Base-by-base conservation (phyloP, 2,888 invertebrate genomes). In the Neoitamus cyanurus region DNA sequence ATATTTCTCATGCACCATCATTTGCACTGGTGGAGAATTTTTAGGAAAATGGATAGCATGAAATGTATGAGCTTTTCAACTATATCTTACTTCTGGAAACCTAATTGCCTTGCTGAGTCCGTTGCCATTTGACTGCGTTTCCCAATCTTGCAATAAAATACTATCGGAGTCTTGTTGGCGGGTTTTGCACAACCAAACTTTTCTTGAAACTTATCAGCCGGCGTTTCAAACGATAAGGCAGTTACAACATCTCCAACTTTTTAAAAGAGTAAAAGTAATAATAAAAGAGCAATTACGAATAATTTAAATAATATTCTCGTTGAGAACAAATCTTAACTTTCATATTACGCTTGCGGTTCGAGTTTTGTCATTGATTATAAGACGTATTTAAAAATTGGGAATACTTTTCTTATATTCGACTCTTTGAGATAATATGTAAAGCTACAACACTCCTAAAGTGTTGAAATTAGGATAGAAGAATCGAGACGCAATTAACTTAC, bases 131-230 rank as follows among this genome's bases (percentile, higher is more conserved):
- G 83, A 36, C 83, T 83, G 42, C 85, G 72, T 70, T 42, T 82
- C 20, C 85, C 85, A 73, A 58, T 83, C 36, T 73, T 80, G 34
- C 85, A 86, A 36, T 73, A 82, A 73, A 84, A 83, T 87, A 95
- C 93, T 2, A 95, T 92, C 88, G 93, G 93, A 2, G 93, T 92
- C 68, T 93, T 90, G 83, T 91, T 89, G 0, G 89, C 86, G 0
- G 96, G 96, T 88, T 95, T 95, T 0, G 91, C 88, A 83, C 92
- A 92, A 0, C 93, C 92, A 88, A 93, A 95, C 85, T 90, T 92
- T 46, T 92, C 87, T 87, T 92, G 88, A 88, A 96, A 96, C 36
- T 92, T 92, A 46, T 92, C 91, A 0, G 87, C 84, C 30, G 84
- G 82, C 1, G 84, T 84, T 42, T 86, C 86, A 0, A 75, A 25